A percentile compares a stretch with the other conserved stretches of the same genome.
phyloP scores from a whole-genome alignment of 2,888 invertebrate genomes.

The Phengaris alcon region DNA sequence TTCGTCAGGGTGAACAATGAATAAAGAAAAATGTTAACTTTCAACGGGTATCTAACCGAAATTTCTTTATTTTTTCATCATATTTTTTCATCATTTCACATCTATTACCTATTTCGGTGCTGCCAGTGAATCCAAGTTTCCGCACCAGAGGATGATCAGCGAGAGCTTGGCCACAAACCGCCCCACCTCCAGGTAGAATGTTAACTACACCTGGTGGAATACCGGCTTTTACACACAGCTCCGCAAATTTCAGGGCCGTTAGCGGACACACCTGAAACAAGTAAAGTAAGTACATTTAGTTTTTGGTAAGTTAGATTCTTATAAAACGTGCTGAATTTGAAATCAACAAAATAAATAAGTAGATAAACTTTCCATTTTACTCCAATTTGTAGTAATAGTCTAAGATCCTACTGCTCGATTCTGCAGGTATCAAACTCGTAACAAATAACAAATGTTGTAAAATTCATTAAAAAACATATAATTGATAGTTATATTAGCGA shows the following conservation, averaged over 20 bases:
- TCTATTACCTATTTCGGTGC: constrained; percentile 88
- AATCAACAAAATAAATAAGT: no score
- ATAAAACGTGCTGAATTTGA: not conserved
- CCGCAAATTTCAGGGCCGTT: constrained; percentile 97
- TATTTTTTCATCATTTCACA: no score
- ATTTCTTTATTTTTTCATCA: no score
- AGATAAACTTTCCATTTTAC: not conserved
- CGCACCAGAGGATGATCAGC: constrained; percentile 91
- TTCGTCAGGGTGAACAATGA: no score
- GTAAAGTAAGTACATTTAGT: not conserved
- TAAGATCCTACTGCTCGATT: no score
- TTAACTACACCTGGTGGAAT: constrained; percentile 97
- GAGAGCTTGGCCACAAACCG: constrained; percentile 90
- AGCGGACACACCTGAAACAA: constrained; percentile 86
- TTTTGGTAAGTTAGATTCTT: not conserved
- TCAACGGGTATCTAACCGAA: no score
- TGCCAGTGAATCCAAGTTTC: constrained; percentile 97
- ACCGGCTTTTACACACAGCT: constrained; percentile 92
- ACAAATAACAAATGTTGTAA: no score
- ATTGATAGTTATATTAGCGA: no score
- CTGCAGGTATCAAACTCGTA: no score
- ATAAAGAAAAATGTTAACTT: no score
- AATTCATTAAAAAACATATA: no score
- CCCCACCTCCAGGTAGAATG: constrained; percentile 91
- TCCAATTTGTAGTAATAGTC: no score